Conservation (phyloP, 2,888 invertebrate species). For the Bombylius discolor region DNA sequence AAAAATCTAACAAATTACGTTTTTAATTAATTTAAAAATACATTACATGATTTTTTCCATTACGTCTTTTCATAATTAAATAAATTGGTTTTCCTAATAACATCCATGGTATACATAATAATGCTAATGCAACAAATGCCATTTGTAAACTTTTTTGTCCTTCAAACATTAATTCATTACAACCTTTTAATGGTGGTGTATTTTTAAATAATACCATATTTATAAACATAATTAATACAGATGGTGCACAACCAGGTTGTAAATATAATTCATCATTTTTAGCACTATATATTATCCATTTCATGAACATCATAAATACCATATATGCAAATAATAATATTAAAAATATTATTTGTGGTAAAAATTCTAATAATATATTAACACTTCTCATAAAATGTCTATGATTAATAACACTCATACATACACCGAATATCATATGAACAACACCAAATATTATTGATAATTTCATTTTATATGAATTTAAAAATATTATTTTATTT, state of each 20-base stretch:
- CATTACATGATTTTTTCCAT: conserved; percentile 34
- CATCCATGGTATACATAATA: conserved; percentile 89
- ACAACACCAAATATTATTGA: conserved; percentile 86
- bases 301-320: conserved; percentile 80
- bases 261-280: conserved; percentile 25
- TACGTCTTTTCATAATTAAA: conserved; percentile 44
- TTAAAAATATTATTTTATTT: conserved; percentile 88
- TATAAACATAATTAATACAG: conserved; percentile 62
- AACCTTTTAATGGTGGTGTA: conserved; percentile 32
- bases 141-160: conserved; percentile 60
- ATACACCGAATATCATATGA: conserved; percentile 91
- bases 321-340: conserved; percentile 80
- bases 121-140: conserved; percentile 60
- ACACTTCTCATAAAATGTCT: conserved; percentile 55
- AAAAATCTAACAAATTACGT: not conserved
- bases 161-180: conserved; percentile 53
- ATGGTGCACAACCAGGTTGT: conserved; percentile 53
- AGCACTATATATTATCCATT: conserved; percentile 66
- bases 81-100: conserved; percentile 80
- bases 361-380: conserved; percentile 67
- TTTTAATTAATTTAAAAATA: not conserved
- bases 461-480: conserved; percentile 93
- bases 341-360: conserved; percentile 86
- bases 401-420: conserved; percentile 65
- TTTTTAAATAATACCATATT: conserved; percentile 62